Percentiles rank a stretch among this genome's conserved stretches.
Evolutionary conservation across 2,797 vertebrate genomes (phyloP).

Genomic region (Aulostomus chinensis): DNA sequence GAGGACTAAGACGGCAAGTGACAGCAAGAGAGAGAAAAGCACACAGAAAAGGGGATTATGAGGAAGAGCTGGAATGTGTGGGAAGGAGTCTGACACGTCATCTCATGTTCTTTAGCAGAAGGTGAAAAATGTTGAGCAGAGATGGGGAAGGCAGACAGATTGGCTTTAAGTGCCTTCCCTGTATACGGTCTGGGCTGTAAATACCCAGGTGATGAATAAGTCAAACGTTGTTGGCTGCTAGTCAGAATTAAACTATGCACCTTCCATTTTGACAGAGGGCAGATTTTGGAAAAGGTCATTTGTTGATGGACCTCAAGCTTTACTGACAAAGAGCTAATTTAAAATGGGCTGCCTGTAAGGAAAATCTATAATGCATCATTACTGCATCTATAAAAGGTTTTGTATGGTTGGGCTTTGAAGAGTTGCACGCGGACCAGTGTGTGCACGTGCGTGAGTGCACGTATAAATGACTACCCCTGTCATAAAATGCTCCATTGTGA

Average conservation of each 20-base stretch:
- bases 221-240: conserved; percentile 38
- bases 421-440: not conserved
- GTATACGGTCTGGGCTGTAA: conserved; percentile 41
- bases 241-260: conserved; percentile 49
- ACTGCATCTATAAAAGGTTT: conserved; percentile 15
- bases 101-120: conserved; percentile 41
- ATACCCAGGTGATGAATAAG: conserved; percentile 62
- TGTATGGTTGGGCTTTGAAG: not conserved
- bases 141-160: conserved; percentile 41
- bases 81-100: conserved; percentile 47
- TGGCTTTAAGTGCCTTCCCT: conserved; percentile 37
- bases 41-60: conserved; percentile 32
- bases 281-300: conserved; percentile 59
- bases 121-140: conserved; percentile 45
- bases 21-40: conserved; percentile 27
- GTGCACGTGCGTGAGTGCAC: not conserved
- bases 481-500: conserved; percentile 25
- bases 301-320: conserved; percentile 37
- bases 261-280: conserved; percentile 34
- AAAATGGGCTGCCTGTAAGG: conserved; percentile 15
- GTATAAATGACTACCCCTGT: conserved; percentile 22
- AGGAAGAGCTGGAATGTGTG: conserved; percentile 48
- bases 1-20: conserved; percentile 33
- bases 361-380: conserved; percentile 21
- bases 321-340: conserved; percentile 36